These are phyloP conservation scores for Drosophila pallidifrons DNA, from an alignment of 1,140 invertebrate species.

Conservation along the genomic window DNA sequence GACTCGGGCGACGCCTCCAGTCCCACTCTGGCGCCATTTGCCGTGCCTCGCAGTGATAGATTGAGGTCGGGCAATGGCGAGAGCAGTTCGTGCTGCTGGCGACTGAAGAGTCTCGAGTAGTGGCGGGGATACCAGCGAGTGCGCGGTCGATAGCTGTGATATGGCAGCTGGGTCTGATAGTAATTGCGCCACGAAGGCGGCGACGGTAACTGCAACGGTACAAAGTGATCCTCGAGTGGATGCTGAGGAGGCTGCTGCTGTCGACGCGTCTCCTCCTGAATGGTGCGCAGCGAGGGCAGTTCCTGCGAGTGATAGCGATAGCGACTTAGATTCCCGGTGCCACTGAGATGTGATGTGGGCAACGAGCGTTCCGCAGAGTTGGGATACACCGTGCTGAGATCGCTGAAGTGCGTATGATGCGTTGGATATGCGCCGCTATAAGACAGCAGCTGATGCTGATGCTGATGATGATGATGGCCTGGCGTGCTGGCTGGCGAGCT, in stretches of 20 bases:
- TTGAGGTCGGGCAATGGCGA: slow-evolving; percentile 86
- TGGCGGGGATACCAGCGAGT: slow-evolving; percentile 88
- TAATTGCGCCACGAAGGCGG: slow-evolving; percentile 85
- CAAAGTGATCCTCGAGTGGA: slow-evolving; percentile 85
- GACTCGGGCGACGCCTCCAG: slow-evolving; percentile 93
- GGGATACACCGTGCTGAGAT: slow-evolving; percentile 94
- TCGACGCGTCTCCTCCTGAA: slow-evolving; percentile 89
- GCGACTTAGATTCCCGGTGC: slow-evolving; percentile 86
- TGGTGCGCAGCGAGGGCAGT: slow-evolving; percentile 89
- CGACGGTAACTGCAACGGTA: slow-evolving; percentile 87
- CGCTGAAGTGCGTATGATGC: slow-evolving; percentile 89
- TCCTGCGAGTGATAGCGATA: slow-evolving; percentile 90
- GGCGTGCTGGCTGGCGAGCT: slow-evolving; percentile 87
- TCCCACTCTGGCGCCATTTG: slow-evolving; percentile 38
- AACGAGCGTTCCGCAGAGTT: slow-evolving; percentile 92
- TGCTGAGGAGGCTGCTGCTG: slow-evolving; percentile 56
- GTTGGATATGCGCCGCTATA: slow-evolving; percentile 33
- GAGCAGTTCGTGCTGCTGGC: slow-evolving; percentile 87
- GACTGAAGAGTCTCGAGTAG: slow-evolving; percentile 87
- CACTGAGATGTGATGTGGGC: slow-evolving; percentile 87
- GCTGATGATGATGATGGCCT: slow-evolving; percentile 50
- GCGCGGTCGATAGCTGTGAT: slow-evolving; percentile 85
- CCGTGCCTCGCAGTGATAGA: slow-evolving; percentile 74
- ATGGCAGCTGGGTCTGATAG: slow-evolving; percentile 84
- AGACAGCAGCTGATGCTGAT: slow-evolving; percentile 36